Conservation (phyloP, 1,140 invertebrate genomes). For the Nebria ingens region DNA sequence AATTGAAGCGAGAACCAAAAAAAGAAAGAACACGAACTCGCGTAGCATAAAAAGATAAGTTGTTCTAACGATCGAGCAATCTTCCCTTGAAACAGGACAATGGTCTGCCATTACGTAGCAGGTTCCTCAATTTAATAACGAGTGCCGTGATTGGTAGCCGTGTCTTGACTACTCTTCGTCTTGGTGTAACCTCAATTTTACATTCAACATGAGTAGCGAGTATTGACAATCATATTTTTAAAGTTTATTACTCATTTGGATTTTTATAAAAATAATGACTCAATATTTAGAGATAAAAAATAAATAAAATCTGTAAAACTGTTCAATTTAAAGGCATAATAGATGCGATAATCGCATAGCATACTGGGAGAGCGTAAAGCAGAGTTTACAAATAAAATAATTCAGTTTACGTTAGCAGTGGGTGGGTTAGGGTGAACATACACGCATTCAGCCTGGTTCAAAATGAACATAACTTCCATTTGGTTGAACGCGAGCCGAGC, state of each 20-base stretch:
- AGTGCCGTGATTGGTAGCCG: constrained; percentile 4
- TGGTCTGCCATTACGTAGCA: constrained; percentile 7
- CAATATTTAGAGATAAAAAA: too few relatives aligned
- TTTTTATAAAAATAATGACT: too few relatives aligned
- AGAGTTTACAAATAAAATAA: constrained; percentile 23
- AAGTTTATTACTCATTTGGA: too few relatives aligned
- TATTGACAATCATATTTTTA: too few relatives aligned
- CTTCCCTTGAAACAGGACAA: neutral
- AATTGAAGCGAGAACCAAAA: neutral
- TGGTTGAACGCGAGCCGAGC: constrained; percentile 19
- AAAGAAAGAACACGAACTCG: neutral
- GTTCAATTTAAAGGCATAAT: too few relatives aligned
- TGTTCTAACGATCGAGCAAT: constrained; percentile 3
- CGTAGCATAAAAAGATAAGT: neutral
- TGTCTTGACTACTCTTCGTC: neutral
- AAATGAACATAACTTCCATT: constrained; percentile 30
- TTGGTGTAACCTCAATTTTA: neutral
- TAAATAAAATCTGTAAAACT: too few relatives aligned
- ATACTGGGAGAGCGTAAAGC: too few relatives aligned
- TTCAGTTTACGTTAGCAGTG: constrained; percentile 21
- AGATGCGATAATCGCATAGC: too few relatives aligned
- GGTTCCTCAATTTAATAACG: constrained; percentile 8
- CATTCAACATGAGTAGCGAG: neutral
- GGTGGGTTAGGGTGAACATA: too few relatives aligned
- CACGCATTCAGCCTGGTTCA: too few relatives aligned